Conservation (phyloP, 2,113 vertebrate species). For the Picathartes gymnocephalus region DNA sequence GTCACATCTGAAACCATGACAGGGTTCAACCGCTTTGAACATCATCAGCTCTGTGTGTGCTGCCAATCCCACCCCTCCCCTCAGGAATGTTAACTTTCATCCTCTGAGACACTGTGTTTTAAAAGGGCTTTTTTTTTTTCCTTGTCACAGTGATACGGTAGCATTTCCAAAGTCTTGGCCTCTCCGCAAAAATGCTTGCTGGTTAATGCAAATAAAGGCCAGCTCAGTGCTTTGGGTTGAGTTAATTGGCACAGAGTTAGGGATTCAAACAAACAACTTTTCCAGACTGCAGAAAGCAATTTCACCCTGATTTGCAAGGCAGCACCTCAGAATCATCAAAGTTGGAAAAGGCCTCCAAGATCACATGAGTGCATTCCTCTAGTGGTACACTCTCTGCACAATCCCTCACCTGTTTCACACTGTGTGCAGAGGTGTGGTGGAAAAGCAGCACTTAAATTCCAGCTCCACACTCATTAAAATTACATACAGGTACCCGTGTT, state of each 20-base stretch:
- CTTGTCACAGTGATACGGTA: neutral
- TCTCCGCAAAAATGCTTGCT: neutral
- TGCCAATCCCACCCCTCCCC: neutral
- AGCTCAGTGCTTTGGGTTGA: neutral
- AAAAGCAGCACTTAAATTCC: neutral
- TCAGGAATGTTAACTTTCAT: neutral
- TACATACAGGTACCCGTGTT: neutral
- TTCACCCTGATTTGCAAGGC: neutral
- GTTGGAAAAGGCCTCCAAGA: neutral
- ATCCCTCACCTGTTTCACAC: neutral
- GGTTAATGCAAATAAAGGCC: neutral
- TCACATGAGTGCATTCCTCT: neutral
- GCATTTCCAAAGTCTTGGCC: neutral
- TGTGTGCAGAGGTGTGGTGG: neutral
- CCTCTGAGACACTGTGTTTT: neutral
- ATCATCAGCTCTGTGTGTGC: neutral
- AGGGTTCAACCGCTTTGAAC: neutral
- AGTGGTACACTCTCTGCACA: neutral
- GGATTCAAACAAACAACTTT: neutral
- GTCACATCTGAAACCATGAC: neutral
- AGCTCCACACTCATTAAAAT: neutral
- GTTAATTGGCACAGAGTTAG: neutral
- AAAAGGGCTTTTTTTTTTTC: neutral
- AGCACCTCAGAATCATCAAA: neutral
- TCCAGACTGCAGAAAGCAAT: neutral